These are phyloP conservation scores for Gallinago stenura DNA, from an alignment of 2,797 vertebrate genomes.

Conservation along the genomic window DNA sequence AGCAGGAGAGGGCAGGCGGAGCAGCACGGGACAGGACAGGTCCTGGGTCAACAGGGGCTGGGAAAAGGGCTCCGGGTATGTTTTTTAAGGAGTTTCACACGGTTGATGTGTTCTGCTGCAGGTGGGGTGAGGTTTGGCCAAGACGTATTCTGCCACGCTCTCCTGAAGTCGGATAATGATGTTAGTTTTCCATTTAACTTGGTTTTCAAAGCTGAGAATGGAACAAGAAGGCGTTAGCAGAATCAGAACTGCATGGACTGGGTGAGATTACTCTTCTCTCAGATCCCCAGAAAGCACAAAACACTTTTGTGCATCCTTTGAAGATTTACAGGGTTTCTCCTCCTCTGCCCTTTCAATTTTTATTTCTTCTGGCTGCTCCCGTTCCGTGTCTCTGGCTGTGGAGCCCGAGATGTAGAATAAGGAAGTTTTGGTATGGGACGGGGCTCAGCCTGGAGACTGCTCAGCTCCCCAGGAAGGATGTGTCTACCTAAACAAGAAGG, in stretches of 20 bases:
- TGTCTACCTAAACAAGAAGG: slow-evolving; percentile 60
- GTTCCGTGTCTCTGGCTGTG: neutral
- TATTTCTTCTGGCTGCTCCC: neutral
- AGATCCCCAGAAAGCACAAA: neutral
- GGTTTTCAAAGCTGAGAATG: neutral
- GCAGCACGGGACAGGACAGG: neutral
- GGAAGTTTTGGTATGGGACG: neutral
- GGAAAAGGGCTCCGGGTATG: rapidly evolving
- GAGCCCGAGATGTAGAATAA: neutral
- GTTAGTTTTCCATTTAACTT: neutral
- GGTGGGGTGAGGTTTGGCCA: neutral
- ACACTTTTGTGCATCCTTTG: neutral
- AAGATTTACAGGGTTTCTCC: neutral
- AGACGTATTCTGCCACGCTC: rapidly evolving
- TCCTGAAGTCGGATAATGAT: neutral
- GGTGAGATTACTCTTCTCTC: neutral
- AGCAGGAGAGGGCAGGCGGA: neutral
- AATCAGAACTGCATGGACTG: neutral
- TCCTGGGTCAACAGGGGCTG: neutral
- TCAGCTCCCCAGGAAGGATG: slow-evolving; percentile 57
- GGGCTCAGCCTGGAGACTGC: slow-evolving; percentile 30
- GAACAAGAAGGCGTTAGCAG: neutral
- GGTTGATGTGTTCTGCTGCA: neutral
- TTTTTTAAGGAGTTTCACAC: rapidly evolving
- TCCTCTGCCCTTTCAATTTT: rapidly evolving